Base-by-base conservation (phyloP, 2,888 invertebrate genomes). In the Lordiphosa fenestrarum region DNA sequence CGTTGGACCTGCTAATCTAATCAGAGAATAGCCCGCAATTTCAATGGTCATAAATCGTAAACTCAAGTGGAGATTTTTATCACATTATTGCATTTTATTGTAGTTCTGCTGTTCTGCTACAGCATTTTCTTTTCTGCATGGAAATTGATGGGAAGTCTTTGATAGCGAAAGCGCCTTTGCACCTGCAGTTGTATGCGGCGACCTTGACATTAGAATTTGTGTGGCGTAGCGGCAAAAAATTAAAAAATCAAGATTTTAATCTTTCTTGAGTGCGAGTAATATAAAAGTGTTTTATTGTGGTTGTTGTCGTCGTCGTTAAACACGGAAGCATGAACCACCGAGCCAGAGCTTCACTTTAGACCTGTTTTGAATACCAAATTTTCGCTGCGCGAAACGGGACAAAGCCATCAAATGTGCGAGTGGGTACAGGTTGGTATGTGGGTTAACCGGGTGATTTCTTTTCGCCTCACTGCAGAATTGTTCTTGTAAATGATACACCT, bases 321-420 rank as follows among this genome's bases (percentile, higher is more conserved):
- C 55, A 63, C 82, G 76, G 84, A 77, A 77, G 76, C 67, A 38
- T 47, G 21, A 25, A 37, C 15, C 44, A 30, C n/a, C n/a, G n/a
- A 15, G 38, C 25, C 25, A 12, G 25, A 30, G 42, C 56, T 36
- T 58, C 52, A 41, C 37, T 49, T 57, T 53, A 47, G 81, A 68
- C 78, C 57, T 71, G 82, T 40, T 77, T 77, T 73, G 76, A 71
- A 77, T 77, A 44, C 55, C 25, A 73, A 76, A 73, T 76, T 64
- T 41, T 42, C 21, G 21, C 44, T 2, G 21, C 15, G 12, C 25
- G 25, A 57, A 59, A 21, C 60, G 62, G 60, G 39, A 52, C 53
- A 46, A 21, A 60, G 52, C 37, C 3, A 61, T 59, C 23, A 61
- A 51, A 51, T 3, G 38, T 40, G n/a, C 6, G 21, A n/a, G 41